phyloP scores from a whole-genome alignment of 2,888 invertebrate species.

The Euphydryas editha region DNA sequence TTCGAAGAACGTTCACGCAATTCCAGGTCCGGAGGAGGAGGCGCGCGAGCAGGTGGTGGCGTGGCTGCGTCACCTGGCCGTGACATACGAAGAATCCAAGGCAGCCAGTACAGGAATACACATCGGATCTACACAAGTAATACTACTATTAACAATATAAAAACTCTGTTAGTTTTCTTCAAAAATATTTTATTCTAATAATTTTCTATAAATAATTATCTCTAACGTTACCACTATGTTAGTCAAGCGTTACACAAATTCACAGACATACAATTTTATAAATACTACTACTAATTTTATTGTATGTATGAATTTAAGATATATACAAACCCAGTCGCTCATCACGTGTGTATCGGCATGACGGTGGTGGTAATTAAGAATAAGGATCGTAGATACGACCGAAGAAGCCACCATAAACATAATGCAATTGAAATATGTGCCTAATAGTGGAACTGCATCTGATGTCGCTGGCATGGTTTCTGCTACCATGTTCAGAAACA shows the following conservation, averaged over 20 bases:
- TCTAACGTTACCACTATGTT: too few species aligned
- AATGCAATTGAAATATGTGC: slow-evolving; percentile 99
- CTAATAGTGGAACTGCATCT: slow-evolving; percentile 94
- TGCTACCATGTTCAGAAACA: slow-evolving; percentile 99
- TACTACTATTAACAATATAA: background rate
- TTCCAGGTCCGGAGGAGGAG: slow-evolving; percentile 93
- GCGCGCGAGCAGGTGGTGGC: slow-evolving; percentile 86
- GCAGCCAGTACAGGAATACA: slow-evolving; percentile 98
- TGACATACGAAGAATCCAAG: slow-evolving; percentile 97
- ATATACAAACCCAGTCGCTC: slow-evolving; percentile 94
- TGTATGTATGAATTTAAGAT: background rate
- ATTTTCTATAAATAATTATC: background rate
- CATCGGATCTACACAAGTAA: slow-evolving; percentile 87
- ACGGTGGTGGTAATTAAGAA: slow-evolving; percentile 98
- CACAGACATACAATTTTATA: background rate
- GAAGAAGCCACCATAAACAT: slow-evolving; percentile 99
- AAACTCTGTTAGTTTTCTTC: background rate
- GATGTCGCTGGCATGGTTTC: slow-evolving; percentile 99
- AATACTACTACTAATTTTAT: background rate
- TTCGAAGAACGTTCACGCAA: slow-evolving; percentile 96
- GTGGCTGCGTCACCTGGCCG: slow-evolving; percentile 86
- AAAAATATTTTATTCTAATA: background rate
- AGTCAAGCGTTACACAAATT: too few species aligned
- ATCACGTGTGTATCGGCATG: slow-evolving; percentile 98
- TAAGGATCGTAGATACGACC: slow-evolving; percentile 98